These are phyloP conservation scores for Sandelia bainsii DNA, from an alignment of 2,797 vertebrate genomes.

Conservation along the genomic window DNA sequence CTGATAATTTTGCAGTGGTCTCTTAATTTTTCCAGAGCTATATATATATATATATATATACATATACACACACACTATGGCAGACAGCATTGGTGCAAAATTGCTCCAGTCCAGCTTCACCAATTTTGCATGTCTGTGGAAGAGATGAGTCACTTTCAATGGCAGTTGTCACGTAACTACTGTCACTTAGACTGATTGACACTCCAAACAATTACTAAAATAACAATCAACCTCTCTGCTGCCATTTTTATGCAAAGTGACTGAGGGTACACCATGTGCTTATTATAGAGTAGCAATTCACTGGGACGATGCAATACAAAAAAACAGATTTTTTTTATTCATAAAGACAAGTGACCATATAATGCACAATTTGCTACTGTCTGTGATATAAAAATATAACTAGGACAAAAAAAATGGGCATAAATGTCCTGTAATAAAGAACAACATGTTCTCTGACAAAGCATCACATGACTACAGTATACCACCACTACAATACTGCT, in stretches of 20 bases:
- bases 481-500: constrained; percentile 58
- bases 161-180: constrained; percentile 56
- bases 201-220: constrained; percentile 57
- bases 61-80: neutral
- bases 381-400: constrained; percentile 58
- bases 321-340: constrained; percentile 34
- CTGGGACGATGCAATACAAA: constrained; percentile 7
- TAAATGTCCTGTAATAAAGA: constrained; percentile 7
- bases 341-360: constrained; percentile 28
- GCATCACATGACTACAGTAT: constrained; percentile 10
- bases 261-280: constrained; percentile 34
- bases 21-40: too few species aligned
- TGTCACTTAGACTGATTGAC: constrained; percentile 70
- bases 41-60: neutral
- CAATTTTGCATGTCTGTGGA: constrained; percentile 61
- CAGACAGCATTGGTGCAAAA: constrained; percentile 41
- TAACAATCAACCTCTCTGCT: constrained; percentile 60
- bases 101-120: constrained; percentile 43
- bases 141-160: constrained; percentile 72
- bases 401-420: constrained; percentile 34
- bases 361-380: constrained; percentile 26
- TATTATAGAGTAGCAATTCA: constrained; percentile 35
- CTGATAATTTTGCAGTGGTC: too few species aligned
- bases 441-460: constrained; percentile 16
- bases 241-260: constrained; percentile 43